Evolutionary conservation across 2,113 vertebrate species (phyloP).

Genomic region (Nerophis lumbriciformis): DNA sequence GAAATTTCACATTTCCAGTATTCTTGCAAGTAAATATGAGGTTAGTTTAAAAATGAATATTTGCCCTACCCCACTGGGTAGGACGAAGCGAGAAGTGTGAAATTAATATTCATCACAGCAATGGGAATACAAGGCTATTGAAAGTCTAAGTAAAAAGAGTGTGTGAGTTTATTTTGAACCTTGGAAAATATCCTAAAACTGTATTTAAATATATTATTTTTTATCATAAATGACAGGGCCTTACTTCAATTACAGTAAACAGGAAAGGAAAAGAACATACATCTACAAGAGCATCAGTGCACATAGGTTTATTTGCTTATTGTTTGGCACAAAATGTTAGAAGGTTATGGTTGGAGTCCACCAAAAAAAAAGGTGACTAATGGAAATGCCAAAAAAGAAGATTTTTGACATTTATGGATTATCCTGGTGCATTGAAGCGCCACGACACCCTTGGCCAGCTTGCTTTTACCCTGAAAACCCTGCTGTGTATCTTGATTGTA

Average conservation of each 20-base stretch:
- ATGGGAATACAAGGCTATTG: conserved; percentile 15
- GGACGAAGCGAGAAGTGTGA: conserved; percentile 27
- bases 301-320: background rate
- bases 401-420: too few relatives aligned
- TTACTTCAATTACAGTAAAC: background rate
- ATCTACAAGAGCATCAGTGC: background rate
- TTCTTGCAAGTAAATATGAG: conserved; percentile 19
- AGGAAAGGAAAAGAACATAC: background rate
- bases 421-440: too few relatives aligned
- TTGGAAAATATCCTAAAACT: background rate
- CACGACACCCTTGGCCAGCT: too few relatives aligned
- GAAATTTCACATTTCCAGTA: conserved; percentile 15
- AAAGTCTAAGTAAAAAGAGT: background rate
- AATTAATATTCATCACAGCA: conserved; percentile 37
- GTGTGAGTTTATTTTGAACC: conserved; percentile 6
- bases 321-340: too few relatives aligned
- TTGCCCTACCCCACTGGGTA: conserved; percentile 17
- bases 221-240: background rate
- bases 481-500: too few relatives aligned
- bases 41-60: conserved; percentile 27
- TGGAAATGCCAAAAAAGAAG: too few relatives aligned
- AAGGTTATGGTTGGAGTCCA: too few relatives aligned
- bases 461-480: too few relatives aligned
- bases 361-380: too few relatives aligned
- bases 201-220: background rate